phyloP scores from a whole-genome alignment of 64 coral and sea anemone genomes.

The Dendronephthya gigantea region DNA sequence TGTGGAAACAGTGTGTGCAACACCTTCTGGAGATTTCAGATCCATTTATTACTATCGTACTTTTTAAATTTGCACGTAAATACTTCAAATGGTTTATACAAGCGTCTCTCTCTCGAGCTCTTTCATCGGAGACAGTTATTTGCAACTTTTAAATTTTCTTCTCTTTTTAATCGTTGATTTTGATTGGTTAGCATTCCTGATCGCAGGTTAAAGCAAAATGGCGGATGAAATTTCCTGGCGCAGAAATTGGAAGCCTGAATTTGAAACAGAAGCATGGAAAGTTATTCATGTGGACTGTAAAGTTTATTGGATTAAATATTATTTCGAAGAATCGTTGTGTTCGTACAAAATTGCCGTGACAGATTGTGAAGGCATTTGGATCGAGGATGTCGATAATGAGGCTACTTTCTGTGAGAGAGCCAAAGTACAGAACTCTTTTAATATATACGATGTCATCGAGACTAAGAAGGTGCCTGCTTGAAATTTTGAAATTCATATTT shows the following conservation, averaged over 20 bases:
- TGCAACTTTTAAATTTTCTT: not conserved
- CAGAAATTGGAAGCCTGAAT: not conserved
- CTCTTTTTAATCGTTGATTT: not conserved
- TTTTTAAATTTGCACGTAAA: too few species aligned
- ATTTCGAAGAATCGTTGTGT: not conserved
- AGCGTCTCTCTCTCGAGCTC: too few species aligned
- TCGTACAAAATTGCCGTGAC: conserved; percentile 13
- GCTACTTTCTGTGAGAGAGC: not conserved
- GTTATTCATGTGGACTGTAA: not conserved
- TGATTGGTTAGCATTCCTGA: not conserved
- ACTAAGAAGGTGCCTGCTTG: too few species aligned
- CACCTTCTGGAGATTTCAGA: not conserved
- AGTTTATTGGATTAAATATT: not conserved
- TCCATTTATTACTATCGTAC: not conserved
- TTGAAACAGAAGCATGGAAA: not conserved
- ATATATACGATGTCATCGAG: too few species aligned
- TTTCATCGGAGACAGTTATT: not conserved
- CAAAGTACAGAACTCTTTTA: not conserved
- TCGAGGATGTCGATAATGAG: not conserved
- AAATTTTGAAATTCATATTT: too few species aligned
- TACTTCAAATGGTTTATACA: too few species aligned
- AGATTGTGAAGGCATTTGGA: not conserved
- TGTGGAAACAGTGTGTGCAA: conserved; percentile 24
- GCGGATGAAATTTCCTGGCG: not conserved
- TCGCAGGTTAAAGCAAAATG: not conserved